Evolutionary conservation across 2,888 invertebrate species (phyloP).

Genomic region (Netelia inedita): DNA sequence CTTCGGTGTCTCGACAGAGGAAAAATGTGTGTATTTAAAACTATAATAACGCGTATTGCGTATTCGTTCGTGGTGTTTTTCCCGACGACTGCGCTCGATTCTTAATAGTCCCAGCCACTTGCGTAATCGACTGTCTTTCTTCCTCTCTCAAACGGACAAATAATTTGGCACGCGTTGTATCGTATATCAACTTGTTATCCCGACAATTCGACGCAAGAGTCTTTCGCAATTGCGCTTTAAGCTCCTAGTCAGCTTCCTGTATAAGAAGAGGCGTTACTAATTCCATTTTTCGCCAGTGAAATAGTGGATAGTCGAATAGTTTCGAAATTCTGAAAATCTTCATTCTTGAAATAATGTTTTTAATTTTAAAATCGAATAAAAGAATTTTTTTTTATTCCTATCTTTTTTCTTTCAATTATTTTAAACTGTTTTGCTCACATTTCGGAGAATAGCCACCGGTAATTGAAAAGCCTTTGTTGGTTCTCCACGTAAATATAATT

Average conservation of each 20-base stretch:
- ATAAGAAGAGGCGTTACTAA: constrained; percentile 4
- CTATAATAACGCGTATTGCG: constrained; percentile 7
- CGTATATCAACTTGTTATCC: constrained; percentile 54
- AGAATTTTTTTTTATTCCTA: no score
- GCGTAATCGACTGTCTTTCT: constrained; percentile 44
- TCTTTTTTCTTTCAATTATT: no score
- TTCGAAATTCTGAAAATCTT: no score
- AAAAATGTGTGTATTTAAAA: constrained; percentile 10
- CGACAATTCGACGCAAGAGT: constrained; percentile 48
- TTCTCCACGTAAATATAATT: no score
- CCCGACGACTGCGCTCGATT: constrained; percentile 13
- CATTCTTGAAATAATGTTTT: no score
- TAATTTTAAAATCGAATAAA: not conserved
- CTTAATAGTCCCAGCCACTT: constrained; percentile 39
- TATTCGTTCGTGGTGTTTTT: not conserved
- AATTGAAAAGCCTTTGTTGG: no score
- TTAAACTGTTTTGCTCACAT: no score
- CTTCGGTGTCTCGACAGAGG: constrained; percentile 15
- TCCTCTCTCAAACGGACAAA: constrained; percentile 50
- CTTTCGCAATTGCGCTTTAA: constrained; percentile 50
- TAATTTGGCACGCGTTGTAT: constrained; percentile 61
- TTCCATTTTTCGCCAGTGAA: not conserved
- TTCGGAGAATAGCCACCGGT: no score
- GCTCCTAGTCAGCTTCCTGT: constrained; percentile 13
- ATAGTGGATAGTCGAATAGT: no score